Evolutionary conservation across 2,797 vertebrate genomes (phyloP).

Genomic region (Vespertilio murinus): DNA sequence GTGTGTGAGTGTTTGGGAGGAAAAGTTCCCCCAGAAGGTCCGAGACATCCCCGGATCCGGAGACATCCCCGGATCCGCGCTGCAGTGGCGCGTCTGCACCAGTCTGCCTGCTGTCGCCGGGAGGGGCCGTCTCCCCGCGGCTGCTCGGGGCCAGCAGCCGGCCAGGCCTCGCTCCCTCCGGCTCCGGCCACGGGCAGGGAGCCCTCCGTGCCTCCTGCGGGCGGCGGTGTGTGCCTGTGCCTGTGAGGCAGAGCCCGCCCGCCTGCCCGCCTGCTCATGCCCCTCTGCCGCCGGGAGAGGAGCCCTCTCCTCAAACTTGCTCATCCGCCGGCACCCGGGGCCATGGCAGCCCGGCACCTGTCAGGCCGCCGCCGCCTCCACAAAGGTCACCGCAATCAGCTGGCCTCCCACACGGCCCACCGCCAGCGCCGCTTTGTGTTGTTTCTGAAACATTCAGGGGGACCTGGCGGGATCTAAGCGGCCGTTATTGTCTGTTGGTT

Average conservation of each 20-base stretch:
- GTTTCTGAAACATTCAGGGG: conserved; percentile 78
- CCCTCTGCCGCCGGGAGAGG: conserved; percentile 51
- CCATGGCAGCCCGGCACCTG: conserved; percentile 75
- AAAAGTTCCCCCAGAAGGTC: conserved; percentile 72
- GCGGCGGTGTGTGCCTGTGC: conserved; percentile 50
- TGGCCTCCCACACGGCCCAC: conserved; percentile 80
- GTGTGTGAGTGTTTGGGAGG: conserved; percentile 57
- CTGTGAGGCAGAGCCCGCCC: conserved; percentile 66
- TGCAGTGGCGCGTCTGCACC: conserved; percentile 61
- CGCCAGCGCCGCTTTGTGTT: conserved; percentile 78
- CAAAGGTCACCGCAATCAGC: conserved; percentile 86
- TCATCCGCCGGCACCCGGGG: conserved; percentile 77
- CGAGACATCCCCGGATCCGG: conserved; percentile 46
- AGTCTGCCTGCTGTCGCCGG: neutral
- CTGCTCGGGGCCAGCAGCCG: conserved; percentile 1
- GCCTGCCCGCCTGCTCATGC: conserved; percentile 73
- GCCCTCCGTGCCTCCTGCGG: conserved; percentile 61
- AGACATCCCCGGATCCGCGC: conserved; percentile 48
- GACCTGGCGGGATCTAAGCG: conserved; percentile 74
- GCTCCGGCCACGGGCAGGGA: conserved; percentile 55
- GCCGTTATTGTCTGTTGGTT: conserved; percentile 73
- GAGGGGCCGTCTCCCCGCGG: conserved; percentile 27
- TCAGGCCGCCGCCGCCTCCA: conserved; percentile 82
- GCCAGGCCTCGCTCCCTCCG: conserved; percentile 14
- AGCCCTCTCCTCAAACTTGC: conserved; percentile 81